Evolutionary conservation across 1,140 invertebrate species (phyloP), one percentile per base, ranked within the genome.

Genomic region (Pogonomyrmex californicus): DNA sequence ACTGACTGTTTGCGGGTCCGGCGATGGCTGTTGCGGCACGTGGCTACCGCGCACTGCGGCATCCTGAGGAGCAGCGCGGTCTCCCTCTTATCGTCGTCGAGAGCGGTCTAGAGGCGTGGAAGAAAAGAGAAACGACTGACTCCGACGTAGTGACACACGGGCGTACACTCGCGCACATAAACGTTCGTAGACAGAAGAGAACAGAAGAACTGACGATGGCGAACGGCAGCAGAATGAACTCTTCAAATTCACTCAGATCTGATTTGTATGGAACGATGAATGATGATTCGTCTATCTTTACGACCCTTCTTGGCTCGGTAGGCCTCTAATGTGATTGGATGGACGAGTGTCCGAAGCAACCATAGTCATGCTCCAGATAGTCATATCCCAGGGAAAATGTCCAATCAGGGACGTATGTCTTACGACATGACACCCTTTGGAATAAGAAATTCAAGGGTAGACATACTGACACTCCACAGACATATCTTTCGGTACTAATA

Each of bases 31-130:
- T 96, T 96, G 87, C 95, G 95, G 91, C 96, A 96, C 86, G 95
- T 96, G 81, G 95, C 94, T 49, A 96, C 95, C 63, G 96, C 96
- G 92, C 96, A 96, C 94, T 96, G 96, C 89, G 96, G 96, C 96
- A 96, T 96, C 86, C 92, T 49, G 41, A 66, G 14, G 41, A 66
- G 14, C 41, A 4, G 41, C n/a, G 12, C 23, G 41, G 4, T 49
- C 41, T 68, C 65, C 23, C 65, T 49, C 41, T 68, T 44, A 44
- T 66, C 51, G 56, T 49, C 62, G 41, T 51, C 47, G 44, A 51
- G 3, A 70, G 47, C 63, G 38, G 38, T 7, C 58, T 65, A 65
- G 63, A 66, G 38, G 63, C 38, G n/a, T 38, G n/a, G n/a, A 38
- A 44, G 36, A 6, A 41, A 17, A 66, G 36, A 38, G n/a, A 7